phyloP scores from a whole-genome alignment of 2,797 vertebrate species.

The Muscicapa comitata region DNA sequence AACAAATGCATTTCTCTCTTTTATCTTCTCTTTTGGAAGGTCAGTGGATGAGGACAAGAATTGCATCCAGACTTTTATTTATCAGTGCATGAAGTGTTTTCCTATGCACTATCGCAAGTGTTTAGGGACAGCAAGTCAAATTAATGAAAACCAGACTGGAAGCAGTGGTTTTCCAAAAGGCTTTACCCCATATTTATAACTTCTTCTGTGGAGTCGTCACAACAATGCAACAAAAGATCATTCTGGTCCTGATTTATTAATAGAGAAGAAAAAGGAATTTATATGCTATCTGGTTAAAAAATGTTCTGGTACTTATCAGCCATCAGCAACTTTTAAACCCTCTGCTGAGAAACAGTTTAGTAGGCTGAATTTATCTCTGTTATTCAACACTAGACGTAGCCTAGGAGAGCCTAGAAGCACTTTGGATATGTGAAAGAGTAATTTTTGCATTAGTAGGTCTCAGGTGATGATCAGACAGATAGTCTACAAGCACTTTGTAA shows the following conservation, averaged over 20 bases:
- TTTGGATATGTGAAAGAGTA: conserved; percentile 15
- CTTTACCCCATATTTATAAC: background rate
- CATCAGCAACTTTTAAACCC: conserved; percentile 32
- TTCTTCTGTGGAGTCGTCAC: background rate
- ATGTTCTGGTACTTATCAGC: background rate
- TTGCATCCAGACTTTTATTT: background rate
- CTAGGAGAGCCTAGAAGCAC: conserved; percentile 20
- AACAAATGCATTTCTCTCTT: background rate
- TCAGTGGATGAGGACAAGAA: background rate
- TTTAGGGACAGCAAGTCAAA: background rate
- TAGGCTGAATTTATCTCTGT: conserved; percentile 29
- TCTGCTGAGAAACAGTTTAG: background rate
- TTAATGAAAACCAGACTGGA: background rate
- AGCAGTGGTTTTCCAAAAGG: background rate
- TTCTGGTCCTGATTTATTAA: conserved; percentile 3
- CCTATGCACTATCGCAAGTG: background rate
- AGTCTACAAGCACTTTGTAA: conserved; percentile 50
- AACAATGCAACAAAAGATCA: background rate
- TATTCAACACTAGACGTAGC: conserved; percentile 35
- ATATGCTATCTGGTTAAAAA: background rate
- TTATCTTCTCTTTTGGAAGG: background rate
- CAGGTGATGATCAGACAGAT: conserved; percentile 40
- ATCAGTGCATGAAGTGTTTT: background rate
- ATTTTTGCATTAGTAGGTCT: conserved; percentile 64
- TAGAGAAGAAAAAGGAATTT: background rate